Evolutionary conservation across 1,140 invertebrate genomes (phyloP).

Genomic region (Eriosoma lanigerum): DNA sequence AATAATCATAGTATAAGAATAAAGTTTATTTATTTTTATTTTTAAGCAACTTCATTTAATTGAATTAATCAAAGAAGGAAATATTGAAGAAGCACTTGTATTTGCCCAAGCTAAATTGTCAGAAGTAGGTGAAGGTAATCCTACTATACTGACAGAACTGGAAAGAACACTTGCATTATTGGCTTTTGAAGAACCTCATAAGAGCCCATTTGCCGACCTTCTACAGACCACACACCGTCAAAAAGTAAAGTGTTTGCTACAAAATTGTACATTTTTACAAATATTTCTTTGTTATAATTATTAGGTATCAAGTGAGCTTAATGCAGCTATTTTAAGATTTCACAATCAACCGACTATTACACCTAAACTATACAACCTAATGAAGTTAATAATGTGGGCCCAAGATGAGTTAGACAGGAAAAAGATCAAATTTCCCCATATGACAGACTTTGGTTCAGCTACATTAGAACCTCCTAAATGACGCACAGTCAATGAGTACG

Average conservation of each 20-base stretch:
- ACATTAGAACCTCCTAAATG: conserved; percentile 76
- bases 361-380: conserved; percentile 83
- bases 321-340: conserved; percentile 91
- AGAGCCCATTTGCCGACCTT: conserved; percentile 92
- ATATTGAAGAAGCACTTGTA: conserved; percentile 91
- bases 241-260: conserved; percentile 66
- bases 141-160: conserved; percentile 72
- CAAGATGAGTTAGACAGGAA: conserved; percentile 93
- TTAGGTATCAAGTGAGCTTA: conserved; percentile 94
- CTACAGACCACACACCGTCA: conserved; percentile 89
- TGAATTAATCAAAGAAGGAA: conserved; percentile 85
- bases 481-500: conserved; percentile 52
- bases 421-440: conserved; percentile 89
- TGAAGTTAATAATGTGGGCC: conserved; percentile 93
- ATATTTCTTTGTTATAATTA: conserved; percentile 55
- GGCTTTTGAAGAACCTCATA: conserved; percentile 94
- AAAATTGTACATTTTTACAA: background rate
- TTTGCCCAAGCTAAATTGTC: conserved; percentile 91
- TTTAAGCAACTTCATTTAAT: conserved; percentile 89
- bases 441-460: conserved; percentile 83
- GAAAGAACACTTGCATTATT: conserved; percentile 89
- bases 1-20: too few relatives aligned
- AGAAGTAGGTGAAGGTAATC: conserved; percentile 88
- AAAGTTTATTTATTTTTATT: too few relatives aligned
- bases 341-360: conserved; percentile 87